Percentiles rank a stretch among this genome's conserved stretches.
These are phyloP conservation scores for Colaptes auratus DNA, from an alignment of 2,113 vertebrate species.

Conservation along the genomic window DNA sequence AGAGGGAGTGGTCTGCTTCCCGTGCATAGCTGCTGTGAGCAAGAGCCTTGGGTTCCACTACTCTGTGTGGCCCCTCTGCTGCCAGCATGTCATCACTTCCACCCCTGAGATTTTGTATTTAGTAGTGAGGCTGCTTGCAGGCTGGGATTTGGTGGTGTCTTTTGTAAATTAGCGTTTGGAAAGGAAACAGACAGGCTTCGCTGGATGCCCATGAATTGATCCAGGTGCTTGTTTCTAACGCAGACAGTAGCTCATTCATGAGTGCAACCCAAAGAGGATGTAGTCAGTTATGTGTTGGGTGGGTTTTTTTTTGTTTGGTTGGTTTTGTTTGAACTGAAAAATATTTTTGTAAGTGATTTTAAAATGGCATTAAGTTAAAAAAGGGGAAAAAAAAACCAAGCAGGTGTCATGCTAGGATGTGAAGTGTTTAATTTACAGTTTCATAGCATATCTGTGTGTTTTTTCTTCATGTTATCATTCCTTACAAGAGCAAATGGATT, in stretches of 20 bases:
- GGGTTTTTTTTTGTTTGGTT: not conserved
- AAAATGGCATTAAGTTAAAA: slow-evolving; percentile 48
- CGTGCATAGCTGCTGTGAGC: fast-evolving
- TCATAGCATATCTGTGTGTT: not conserved
- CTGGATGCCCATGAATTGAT: slow-evolving; percentile 73
- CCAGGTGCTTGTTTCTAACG: slow-evolving; percentile 72
- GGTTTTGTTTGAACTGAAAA: slow-evolving; percentile 51
- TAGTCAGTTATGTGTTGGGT: not conserved
- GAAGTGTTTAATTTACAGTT: slow-evolving; percentile 31
- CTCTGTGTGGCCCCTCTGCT: not conserved
- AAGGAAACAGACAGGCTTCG: slow-evolving; percentile 50
- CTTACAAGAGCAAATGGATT: slow-evolving; percentile 56
- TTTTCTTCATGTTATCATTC: slow-evolving; percentile 18
- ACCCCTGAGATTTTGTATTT: not conserved
- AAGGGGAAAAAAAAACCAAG: slow-evolving; percentile 36
- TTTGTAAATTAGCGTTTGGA: slow-evolving; percentile 15
- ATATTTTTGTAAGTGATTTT: slow-evolving; percentile 66
- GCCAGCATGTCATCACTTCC: not conserved
- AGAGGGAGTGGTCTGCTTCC: not conserved
- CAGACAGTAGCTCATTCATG: slow-evolving; percentile 25
- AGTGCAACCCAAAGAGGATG: slow-evolving; percentile 21
- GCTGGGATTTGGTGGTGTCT: not conserved
- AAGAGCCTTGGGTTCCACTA: fast-evolving
- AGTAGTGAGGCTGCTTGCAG: fast-evolving
- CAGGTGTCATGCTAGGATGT: slow-evolving; percentile 61